These are phyloP conservation scores for Melanotaenia parkinsoni DNA, from an alignment of 2,797 vertebrate species.

Conservation along the genomic window DNA sequence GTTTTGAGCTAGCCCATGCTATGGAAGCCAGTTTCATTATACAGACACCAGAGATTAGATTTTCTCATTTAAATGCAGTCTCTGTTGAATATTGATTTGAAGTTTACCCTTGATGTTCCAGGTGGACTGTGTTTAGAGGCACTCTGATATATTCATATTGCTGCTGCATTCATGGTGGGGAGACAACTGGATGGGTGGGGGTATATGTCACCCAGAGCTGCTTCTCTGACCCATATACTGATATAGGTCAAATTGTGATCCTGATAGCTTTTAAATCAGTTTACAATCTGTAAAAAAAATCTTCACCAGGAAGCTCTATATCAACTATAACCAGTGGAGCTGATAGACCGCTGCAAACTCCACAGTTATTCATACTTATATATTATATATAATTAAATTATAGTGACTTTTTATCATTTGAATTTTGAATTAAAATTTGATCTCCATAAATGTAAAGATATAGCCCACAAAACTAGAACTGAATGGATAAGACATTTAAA, in stretches of 20 bases:
- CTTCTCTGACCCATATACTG: constrained; percentile 20
- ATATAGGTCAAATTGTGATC: constrained; percentile 31
- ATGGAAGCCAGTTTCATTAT: constrained; percentile 63
- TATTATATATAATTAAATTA: neutral
- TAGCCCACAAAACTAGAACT: neutral
- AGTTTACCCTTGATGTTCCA: constrained; percentile 60
- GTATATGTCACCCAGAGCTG: constrained; percentile 18
- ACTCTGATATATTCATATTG: constrained; percentile 45
- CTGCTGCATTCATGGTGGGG: constrained; percentile 30
- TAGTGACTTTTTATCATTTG: neutral
- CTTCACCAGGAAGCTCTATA: neutral
- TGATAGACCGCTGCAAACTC: neutral
- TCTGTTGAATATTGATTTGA: constrained; percentile 64
- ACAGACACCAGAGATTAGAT: constrained; percentile 59
- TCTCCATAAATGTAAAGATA: neutral
- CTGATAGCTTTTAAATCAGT: constrained; percentile 18
- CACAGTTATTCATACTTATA: neutral
- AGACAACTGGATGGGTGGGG: constrained; percentile 11
- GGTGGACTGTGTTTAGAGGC: constrained; percentile 50
- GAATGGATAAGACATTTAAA: neutral
- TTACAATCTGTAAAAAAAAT: constrained; percentile 7
- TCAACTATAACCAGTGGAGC: neutral
- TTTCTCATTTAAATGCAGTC: constrained; percentile 69
- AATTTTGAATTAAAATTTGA: neutral
- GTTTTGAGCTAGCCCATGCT: constrained; percentile 32